These are phyloP conservation scores for Diuraphis noxia DNA, from an alignment of 1,140 invertebrate genomes.

Conservation along the genomic window DNA sequence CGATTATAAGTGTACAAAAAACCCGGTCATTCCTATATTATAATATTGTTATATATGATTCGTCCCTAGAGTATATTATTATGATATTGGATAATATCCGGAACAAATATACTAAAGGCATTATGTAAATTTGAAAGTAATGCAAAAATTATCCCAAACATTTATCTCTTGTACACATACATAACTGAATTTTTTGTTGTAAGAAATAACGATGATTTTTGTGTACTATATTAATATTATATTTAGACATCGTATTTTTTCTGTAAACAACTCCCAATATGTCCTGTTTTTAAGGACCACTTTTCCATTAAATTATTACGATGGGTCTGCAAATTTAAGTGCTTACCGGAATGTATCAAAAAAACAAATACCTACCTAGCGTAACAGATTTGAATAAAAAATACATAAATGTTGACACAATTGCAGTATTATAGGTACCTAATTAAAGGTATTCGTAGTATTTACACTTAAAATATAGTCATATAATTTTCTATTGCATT, in stretches of 20 bases:
- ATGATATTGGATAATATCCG: slow-evolving; percentile 8
- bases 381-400: background rate
- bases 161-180: background rate
- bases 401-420: too few relatives aligned
- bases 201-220: background rate
- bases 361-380: background rate
- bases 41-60: background rate
- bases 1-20: background rate
- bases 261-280: background rate
- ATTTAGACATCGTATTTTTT: background rate
- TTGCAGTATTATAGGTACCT: too few relatives aligned
- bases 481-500: background rate
- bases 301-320: background rate
- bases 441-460: background rate
- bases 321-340: background rate
- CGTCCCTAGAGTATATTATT: background rate
- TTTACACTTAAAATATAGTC: background rate
- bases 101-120: background rate
- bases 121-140: slow-evolving; percentile 13
- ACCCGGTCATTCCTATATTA: background rate
- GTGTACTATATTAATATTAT: background rate
- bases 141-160: background rate
- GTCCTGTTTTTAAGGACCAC: background rate
- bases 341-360: background rate
- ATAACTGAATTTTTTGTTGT: background rate